These are phyloP conservation scores for Phataginus tetradactyla DNA, from an alignment of 2,797 vertebrate genomes.

Conservation along the genomic window DNA sequence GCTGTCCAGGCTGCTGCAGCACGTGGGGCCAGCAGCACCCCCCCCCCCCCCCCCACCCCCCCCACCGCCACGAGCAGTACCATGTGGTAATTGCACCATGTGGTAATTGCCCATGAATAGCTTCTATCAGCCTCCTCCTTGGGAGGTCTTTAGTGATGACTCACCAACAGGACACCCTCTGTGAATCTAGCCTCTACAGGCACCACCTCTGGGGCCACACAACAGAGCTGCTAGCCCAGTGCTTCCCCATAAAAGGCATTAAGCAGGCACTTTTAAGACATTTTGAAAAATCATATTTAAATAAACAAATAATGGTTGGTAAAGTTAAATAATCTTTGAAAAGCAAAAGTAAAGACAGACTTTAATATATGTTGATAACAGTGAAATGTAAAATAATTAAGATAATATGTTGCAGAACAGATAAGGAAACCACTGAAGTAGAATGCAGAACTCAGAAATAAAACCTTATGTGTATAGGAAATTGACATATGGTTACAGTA, in stretches of 20 bases:
- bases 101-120: too few relatives aligned
- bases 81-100: too few relatives aligned
- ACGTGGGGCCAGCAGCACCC: too few relatives aligned
- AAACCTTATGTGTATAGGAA: neutral
- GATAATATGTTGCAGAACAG: neutral
- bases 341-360: neutral
- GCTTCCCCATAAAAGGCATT: too few relatives aligned
- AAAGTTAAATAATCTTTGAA: neutral
- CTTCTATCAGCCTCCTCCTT: neutral
- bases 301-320: neutral
- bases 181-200: neutral
- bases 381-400: neutral
- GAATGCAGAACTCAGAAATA: neutral
- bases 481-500: neutral
- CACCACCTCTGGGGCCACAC: accelerated
- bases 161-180: neutral
- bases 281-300: neutral
- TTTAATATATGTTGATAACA: neutral
- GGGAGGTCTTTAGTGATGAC: neutral
- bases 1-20: neutral
- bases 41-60: too few relatives aligned
- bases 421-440: neutral
- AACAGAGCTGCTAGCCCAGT: neutral
- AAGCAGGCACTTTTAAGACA: neutral
- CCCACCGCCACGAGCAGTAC: too few relatives aligned